These are phyloP conservation scores for Hydrophis major DNA, from an alignment of 2,797 vertebrate genomes.

Conservation along the genomic window DNA sequence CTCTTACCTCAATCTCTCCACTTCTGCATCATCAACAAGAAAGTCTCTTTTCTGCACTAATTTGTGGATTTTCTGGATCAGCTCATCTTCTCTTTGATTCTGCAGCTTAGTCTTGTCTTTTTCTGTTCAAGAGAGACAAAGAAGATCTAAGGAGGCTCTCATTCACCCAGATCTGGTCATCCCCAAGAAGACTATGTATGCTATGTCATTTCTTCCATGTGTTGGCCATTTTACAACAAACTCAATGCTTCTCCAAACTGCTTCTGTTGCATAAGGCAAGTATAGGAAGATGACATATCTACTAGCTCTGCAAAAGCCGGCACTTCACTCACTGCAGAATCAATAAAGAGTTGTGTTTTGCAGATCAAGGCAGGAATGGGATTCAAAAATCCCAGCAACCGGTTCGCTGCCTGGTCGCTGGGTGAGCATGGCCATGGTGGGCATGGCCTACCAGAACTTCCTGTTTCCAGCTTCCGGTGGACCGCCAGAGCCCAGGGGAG, in stretches of 20 bases:
- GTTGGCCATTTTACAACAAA: not conserved
- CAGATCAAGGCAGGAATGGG: not conserved
- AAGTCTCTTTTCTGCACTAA: conserved; percentile 98
- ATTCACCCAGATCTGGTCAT: too few relatives aligned
- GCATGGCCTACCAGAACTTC: too few relatives aligned
- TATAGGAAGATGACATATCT: not conserved
- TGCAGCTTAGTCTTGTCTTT: conserved; percentile 89
- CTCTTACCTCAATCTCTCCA: conserved; percentile 91
- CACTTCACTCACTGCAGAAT: not conserved
- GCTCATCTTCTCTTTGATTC: conserved; percentile 87
- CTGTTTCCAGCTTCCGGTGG: too few relatives aligned
- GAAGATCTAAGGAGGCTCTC: not conserved
- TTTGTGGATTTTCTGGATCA: conserved; percentile 96
- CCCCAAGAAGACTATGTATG: too few relatives aligned
- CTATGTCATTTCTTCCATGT: not conserved
- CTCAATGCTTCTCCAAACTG: not conserved
- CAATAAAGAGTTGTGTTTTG: not conserved
- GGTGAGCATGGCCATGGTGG: too few relatives aligned
- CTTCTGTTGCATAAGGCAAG: not conserved
- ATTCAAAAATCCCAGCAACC: too few relatives aligned
- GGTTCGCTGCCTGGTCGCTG: too few relatives aligned
- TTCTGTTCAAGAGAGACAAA: conserved; percentile 72
- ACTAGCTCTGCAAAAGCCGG: not conserved
- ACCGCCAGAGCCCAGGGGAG: too few relatives aligned
- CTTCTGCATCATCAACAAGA: conserved; percentile 95